A percentile compares a stretch with the other conserved stretches of the same genome.
Conservation (phyloP, 2,888 invertebrate species). For the Timandra comae region DNA sequence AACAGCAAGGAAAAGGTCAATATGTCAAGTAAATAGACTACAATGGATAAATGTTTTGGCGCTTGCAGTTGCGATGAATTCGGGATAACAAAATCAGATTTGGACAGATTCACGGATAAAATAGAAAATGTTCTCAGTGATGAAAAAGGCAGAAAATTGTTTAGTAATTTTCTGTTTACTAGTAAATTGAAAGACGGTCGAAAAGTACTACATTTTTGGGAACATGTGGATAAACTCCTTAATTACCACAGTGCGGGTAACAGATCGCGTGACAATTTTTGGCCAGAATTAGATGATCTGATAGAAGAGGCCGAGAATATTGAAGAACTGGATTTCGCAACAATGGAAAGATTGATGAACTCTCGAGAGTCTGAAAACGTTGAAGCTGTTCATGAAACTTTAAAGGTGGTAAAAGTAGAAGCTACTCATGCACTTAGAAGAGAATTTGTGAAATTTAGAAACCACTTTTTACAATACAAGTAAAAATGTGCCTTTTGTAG, state of each 20-base stretch:
- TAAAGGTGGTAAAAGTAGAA: constrained; percentile 56
- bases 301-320: constrained; percentile 59
- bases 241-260: constrained; percentile 49
- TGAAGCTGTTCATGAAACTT: constrained; percentile 46
- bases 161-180: constrained; percentile 65
- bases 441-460: constrained; percentile 57
- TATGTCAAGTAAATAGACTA: constrained; percentile 39
- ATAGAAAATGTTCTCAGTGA: constrained; percentile 70
- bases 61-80: constrained; percentile 65
- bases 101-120: constrained; percentile 69
- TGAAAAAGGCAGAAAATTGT: constrained; percentile 61
- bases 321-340: constrained; percentile 61
- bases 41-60: constrained; percentile 69
- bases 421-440: constrained; percentile 55
- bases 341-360: constrained; percentile 53
- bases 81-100: constrained; percentile 62
- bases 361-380: constrained; percentile 51
- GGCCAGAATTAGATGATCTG: constrained; percentile 47
- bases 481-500: constrained; percentile 13
- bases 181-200: constrained; percentile 58
- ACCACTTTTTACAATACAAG: constrained; percentile 44
- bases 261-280: constrained; percentile 41
- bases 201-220: constrained; percentile 58
- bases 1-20: constrained; percentile 36
- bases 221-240: constrained; percentile 53